A percentile compares a stretch with the other conserved stretches of the same genome.
Conservation (phyloP, 1,140 invertebrate genomes). For the Sycobia sp. region DNA sequence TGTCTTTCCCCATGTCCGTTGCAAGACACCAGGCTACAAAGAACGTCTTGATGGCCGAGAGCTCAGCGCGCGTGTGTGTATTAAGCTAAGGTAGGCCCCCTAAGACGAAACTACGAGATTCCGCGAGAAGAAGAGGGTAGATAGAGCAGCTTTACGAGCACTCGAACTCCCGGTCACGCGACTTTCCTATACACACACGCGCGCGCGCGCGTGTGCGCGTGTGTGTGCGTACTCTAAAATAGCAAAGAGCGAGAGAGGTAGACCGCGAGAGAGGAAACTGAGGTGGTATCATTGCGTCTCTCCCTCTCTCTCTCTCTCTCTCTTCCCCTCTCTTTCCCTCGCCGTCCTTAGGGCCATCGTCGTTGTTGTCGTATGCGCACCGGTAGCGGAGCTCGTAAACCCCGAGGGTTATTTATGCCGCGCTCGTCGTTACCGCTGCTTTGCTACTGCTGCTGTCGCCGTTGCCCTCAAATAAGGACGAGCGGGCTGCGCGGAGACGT, state of each 20-base stretch:
- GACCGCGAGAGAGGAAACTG: conserved; percentile 1
- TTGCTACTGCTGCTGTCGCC: neutral
- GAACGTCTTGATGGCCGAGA: conserved; percentile 21
- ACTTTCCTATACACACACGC: conserved; percentile 30
- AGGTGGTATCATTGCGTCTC: too few species aligned
- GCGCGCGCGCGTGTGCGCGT: neutral
- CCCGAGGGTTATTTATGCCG: conserved; percentile 58
- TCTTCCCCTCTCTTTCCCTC: too few species aligned
- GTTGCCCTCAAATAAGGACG: conserved; percentile 50
- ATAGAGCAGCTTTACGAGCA: conserved; percentile 56
- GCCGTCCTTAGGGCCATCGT: too few species aligned
- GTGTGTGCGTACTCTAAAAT: neutral
- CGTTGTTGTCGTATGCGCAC: conserved; percentile 20
- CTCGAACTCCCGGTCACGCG: conserved; percentile 49
- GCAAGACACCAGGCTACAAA: neutral
- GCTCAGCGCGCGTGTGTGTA: neutral
- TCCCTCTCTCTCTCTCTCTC: neutral
- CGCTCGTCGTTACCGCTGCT: conserved; percentile 48
- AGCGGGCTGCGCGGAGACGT: conserved; percentile 42
- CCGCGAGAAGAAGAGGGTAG: conserved; percentile 14
- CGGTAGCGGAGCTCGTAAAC: conserved; percentile 48
- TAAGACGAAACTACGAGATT: neutral
- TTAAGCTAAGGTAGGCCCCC: neutral
- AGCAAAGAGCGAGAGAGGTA: conserved; percentile 23
- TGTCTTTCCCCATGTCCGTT: neutral